Base-by-base conservation (phyloP, 2,888 invertebrate genomes). In the Plagodis pulveraria region DNA sequence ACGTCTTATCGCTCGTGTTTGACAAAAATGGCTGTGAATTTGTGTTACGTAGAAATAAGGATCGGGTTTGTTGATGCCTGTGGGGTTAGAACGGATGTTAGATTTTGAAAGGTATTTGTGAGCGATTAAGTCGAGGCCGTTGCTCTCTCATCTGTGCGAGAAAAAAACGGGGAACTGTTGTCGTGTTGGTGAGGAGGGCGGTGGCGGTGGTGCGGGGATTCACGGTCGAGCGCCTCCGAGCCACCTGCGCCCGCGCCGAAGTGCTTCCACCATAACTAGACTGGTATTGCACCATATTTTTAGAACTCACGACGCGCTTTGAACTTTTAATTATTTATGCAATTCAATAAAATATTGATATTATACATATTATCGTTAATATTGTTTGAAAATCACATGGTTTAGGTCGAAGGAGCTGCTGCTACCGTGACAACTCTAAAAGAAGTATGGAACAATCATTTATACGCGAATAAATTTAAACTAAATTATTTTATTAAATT, bases 131-230 rank as follows among this genome's bases (percentile, higher is more conserved):
- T 65, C 71, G 80, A 77, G 89, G 89, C 79, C 88, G 74, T 82
- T 90, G 89, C 83, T 87, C 91, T 89, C 38, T 80, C 67, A 72
- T 71, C 74, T 78, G 80, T 75, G 69, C 77, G 71, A 80, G 74
- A 77, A 85, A 89, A 22, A 89, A 88, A 84, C 80, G 78, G 76
- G 84, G 81, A 89, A 87, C 90, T 89, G 88, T 89, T 89, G 89
- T 80, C 79, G 76, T 22, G 22, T 22, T 4, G 71, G 75, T 84
- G 51, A 38, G 38, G 6, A 35, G 41, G 22, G 47, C 67, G 79
- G 76, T 70, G 77, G 83, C 73, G 76, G 73, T 71, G 74, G 76
- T 70, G 88, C 74, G 85, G 86, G 88, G 87, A 81, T 87, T 89
- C 86, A 91, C 83, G 91, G 89, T 89, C 80, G 91, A 90, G 87